Evolutionary conservation across 2,113 vertebrate species (phyloP), one percentile per base, ranked within the genome.

Genomic region (Xenus cinereus): DNA sequence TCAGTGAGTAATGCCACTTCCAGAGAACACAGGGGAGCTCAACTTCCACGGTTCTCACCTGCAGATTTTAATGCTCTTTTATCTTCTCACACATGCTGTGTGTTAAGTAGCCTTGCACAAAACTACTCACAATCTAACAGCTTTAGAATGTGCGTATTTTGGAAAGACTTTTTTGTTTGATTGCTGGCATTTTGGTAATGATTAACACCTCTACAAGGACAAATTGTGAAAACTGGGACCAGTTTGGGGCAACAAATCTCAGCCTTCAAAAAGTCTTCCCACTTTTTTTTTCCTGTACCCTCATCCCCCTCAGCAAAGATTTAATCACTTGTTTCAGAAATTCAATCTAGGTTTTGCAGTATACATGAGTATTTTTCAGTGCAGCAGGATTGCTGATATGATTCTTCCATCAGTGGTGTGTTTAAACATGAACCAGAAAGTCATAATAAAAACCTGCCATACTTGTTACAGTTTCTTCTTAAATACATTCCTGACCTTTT

Each of bases 151-250:
- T 23, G 22, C 5, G 1, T 3, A 4, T 60, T 57, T 30, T 33
- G 18, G 37, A 32, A 62, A 85, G n/a, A 32, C 28, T 60, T 50
- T 77, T 64, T 81, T 83, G 53, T 51, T 88, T 66, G 37, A 54
- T 53, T 93, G 67, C 85, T 88, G 86, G n/a, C 41, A 33, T 53
- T 94, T 45, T 57, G 63, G 71, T 93, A 93, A 96, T 90, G 81
- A 91, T 94, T 95, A 94, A 94, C 75, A 85, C 74, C 81, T 76
- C 75, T 13, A 6, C 71, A 93, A 90, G 87, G 87, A 76, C 67
- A 76, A 82, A 84, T 51, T 93, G 57, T 86, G 76, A 95, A 89
- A 86, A 95, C 60, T 59, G 24, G 57, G 71, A 79, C 54, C 28
- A 27, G 12, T 82, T 16, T 57, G 57, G 50, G 71, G 74, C 24